Conservation (phyloP, 2,888 invertebrate genomes). For the Caradrina kadenii region DNA sequence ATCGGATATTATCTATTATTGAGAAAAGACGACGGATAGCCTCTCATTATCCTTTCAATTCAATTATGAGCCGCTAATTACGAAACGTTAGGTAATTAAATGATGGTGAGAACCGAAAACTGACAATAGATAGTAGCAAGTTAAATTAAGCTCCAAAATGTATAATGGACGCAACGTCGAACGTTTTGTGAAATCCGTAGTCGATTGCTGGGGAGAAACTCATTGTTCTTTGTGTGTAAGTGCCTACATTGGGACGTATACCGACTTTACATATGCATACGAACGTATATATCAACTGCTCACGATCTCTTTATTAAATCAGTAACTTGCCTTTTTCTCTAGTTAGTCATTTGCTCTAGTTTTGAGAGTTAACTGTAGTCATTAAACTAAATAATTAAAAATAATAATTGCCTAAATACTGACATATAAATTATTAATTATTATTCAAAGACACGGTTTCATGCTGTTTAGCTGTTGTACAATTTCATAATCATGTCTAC, state of each 20-base stretch:
- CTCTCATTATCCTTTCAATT: slow-evolving; percentile 85
- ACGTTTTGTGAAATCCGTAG: slow-evolving; percentile 72
- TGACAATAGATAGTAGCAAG: slow-evolving; percentile 84
- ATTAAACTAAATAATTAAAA: neutral
- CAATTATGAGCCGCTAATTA: slow-evolving; percentile 86
- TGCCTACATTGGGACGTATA: slow-evolving; percentile 26
- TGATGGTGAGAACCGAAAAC: slow-evolving; percentile 86
- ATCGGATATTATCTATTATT: slow-evolving; percentile 80
- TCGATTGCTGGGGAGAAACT: slow-evolving; percentile 66
- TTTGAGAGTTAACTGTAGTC: neutral
- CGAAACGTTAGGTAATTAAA: slow-evolving; percentile 85
- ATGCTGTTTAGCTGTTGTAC: too few species aligned
- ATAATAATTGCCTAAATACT: neutral
- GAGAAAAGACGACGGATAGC: slow-evolving; percentile 74
- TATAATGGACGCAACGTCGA: slow-evolving; percentile 69
- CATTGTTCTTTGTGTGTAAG: slow-evolving; percentile 69
- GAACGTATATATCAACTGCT: slow-evolving; percentile 48
- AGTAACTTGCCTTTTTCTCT: neutral
- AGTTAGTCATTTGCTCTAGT: neutral
- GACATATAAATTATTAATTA: neutral
- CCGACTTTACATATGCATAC: slow-evolving; percentile 34
- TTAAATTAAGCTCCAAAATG: slow-evolving; percentile 75
- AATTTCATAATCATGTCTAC: too few species aligned
- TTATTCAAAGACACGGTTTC: neutral
- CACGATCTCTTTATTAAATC: slow-evolving; percentile 20